Percentiles rank a stretch among this genome's conserved stretches.
phyloP scores from a whole-genome alignment of 30 jellyfish, hydroid and myxozoan species.

The Clytia hemisphaerica region DNA sequence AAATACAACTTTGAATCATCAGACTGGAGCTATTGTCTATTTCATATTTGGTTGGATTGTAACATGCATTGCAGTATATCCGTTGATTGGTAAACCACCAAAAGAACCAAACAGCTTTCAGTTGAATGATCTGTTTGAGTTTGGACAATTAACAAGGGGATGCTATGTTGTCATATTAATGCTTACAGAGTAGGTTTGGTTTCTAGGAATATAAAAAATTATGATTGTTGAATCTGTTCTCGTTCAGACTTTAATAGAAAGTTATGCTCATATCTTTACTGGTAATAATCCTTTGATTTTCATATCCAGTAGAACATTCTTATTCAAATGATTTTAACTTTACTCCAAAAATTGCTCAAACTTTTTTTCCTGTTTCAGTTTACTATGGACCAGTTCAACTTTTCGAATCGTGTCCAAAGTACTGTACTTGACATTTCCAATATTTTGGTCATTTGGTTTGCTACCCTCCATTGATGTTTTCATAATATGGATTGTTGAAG shows the following conservation, averaged over 20 bases:
- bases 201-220: conserved; percentile 6
- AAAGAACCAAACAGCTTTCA: conserved; percentile 47
- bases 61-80: conserved; percentile 41
- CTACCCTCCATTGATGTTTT: conserved; percentile 67
- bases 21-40: conserved; percentile 21
- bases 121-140: conserved; percentile 35
- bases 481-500: conserved; percentile 69
- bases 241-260: neutral
- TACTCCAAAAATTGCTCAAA: too few relatives aligned
- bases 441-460: conserved; percentile 62
- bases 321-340: neutral
- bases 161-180: conserved; percentile 38
- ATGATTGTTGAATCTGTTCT: neutral
- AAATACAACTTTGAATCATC: conserved; percentile 7
- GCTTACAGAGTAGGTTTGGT: conserved; percentile 19
- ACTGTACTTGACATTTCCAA: conserved; percentile 45
- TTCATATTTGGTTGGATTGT: conserved; percentile 45
- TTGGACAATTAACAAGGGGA: conserved; percentile 36
- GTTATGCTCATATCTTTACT: too few relatives aligned
- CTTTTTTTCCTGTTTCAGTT: conserved; percentile 24
- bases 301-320: too few relatives aligned
- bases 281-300: too few relatives aligned
- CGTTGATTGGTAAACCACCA: conserved; percentile 58
- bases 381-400: conserved; percentile 17
- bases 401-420: too few relatives aligned